Evolutionary conservation across 2,113 vertebrate genomes (phyloP), one percentile per base, ranked within the genome.

Genomic region (Todiramphus saurophagus): DNA sequence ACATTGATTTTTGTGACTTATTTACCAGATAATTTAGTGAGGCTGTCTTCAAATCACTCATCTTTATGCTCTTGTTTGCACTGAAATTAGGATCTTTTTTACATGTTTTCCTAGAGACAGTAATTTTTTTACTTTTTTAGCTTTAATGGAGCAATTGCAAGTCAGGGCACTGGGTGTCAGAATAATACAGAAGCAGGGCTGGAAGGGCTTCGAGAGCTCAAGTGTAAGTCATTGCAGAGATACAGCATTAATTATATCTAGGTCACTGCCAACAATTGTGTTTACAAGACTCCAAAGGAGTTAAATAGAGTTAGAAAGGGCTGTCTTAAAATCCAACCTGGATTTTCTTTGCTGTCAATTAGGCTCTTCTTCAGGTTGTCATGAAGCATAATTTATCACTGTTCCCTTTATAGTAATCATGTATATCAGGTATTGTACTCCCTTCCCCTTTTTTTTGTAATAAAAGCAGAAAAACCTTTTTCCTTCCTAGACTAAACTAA

Each of bases 111-210:
- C 66, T 63, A 69, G 39, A 62, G 35, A 69, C 7, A 33, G 30
- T 66, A 64, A n/a, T 64, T 35, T 43, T 62, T 84, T 7, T 7
- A 25, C 13, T 27, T 51, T 51, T 51, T n/a, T 23, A 51, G 62
- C 86, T 84, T 87, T 73, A 93, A 50, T 27, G 21, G 50, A 82
- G 25, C 31, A 62, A 24, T 94, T 79, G 31, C 41, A 74, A 44
- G 19, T 14, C 58, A 79, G 37, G 37, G 35, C 33, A 70, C 11
- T 66, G n/a, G 16, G 19, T 94, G 31, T 82, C 58, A 72, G 50
- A 88, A 66, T 66, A 77, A 86, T 50, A 69, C 15, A 74, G 23
- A 80, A 92, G 35, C 23, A 76, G 55, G 37, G 55, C 33, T 76
- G 24, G 55, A 90, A 86, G 16, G 14, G 44, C 62, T 77, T 93